Evolutionary conservation across 2,797 vertebrate genomes (phyloP).

Genomic region (Allobates femoralis): DNA sequence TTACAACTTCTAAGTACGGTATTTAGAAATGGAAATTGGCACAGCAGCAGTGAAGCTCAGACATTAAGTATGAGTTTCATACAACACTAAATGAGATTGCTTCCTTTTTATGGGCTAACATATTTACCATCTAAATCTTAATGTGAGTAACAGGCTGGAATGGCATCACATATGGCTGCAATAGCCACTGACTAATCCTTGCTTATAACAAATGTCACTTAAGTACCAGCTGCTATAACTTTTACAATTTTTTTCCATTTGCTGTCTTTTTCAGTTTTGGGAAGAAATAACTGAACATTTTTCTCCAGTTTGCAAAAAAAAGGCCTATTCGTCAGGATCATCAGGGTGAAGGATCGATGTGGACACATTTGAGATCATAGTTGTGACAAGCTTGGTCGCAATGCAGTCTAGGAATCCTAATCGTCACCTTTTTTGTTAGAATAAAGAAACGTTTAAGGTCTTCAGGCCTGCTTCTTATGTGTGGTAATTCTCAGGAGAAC

Average conservation of each 20-base stretch:
- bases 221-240: not conserved
- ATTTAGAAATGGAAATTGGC: slow-evolving; percentile 49
- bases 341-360: not conserved
- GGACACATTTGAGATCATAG: not conserved
- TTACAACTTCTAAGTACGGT: not conserved
- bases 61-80: not conserved
- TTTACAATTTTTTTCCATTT: not conserved
- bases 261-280: not conserved
- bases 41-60: not conserved
- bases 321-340: too few relatives aligned
- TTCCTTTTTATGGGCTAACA: not conserved
- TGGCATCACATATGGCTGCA: not conserved
- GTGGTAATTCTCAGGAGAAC: too few relatives aligned
- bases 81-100: slow-evolving; percentile 9
- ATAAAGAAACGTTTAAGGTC: too few relatives aligned
- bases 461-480: too few relatives aligned
- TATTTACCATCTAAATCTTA: not conserved
- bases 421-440: too few relatives aligned
- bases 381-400: not conserved
- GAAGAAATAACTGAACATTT: too few relatives aligned
- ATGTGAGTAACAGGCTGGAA: slow-evolving; percentile 21
- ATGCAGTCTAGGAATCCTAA: too few relatives aligned
- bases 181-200: slow-evolving; percentile 5
- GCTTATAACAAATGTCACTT: not conserved
- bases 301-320: too few relatives aligned